phyloP scores from a whole-genome alignment of 1,140 invertebrate genomes.

The Drosophila asahinai region DNA sequence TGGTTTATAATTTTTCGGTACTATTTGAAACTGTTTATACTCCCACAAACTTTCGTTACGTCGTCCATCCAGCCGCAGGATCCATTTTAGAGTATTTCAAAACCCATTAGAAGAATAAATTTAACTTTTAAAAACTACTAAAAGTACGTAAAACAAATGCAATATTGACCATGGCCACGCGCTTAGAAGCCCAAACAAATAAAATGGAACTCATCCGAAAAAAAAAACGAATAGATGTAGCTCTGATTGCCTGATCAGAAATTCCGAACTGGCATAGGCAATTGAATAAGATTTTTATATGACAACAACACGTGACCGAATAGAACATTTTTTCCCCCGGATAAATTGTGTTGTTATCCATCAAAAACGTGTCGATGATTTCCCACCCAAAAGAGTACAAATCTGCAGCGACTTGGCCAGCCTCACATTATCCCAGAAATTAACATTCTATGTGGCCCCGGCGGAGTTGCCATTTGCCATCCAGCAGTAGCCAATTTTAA shows the following conservation, averaged over 20 bases:
- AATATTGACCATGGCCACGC: not conserved
- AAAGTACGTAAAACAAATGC: constrained; percentile 16
- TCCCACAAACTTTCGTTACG: too few relatives aligned
- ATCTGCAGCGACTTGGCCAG: constrained; percentile 47
- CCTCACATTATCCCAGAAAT: constrained; percentile 57
- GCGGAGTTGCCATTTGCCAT: constrained; percentile 26
- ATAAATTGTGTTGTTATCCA: constrained; percentile 49
- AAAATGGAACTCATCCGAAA: constrained; percentile 5
- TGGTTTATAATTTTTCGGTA: too few relatives aligned
- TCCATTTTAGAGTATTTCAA: not conserved
- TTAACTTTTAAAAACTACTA: constrained; percentile 3
- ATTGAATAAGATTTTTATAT: constrained; percentile 60
- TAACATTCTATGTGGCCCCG: constrained; percentile 60
- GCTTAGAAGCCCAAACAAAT: constrained; percentile 7
- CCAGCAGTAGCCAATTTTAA: constrained; percentile 67
- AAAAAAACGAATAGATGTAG: not conserved
- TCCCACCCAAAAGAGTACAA: constrained; percentile 26
- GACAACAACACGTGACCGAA: constrained; percentile 53
- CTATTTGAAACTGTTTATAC: too few relatives aligned
- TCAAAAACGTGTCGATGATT: constrained; percentile 56
- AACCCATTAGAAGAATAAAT: constrained; percentile 7
- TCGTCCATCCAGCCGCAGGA: not conserved
- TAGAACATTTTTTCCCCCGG: constrained; percentile 19
- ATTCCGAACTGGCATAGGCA: constrained; percentile 32
- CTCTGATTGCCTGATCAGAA: constrained; percentile 52